Base-by-base conservation (phyloP, 2,888 invertebrate genomes). In the Congeria kusceri region DNA sequence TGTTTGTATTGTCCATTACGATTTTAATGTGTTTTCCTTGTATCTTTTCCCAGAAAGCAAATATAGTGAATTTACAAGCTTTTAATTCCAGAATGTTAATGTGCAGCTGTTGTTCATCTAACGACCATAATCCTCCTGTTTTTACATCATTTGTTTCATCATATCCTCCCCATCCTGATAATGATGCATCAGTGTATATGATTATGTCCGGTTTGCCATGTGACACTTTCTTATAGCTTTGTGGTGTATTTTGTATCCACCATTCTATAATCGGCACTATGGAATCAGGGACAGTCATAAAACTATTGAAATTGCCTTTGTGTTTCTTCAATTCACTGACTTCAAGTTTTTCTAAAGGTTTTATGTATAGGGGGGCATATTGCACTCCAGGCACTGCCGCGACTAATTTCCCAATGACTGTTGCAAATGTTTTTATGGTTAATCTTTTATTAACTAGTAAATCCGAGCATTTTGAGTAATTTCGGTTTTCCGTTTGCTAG, bases 1-100 rank as follows among this genome's bases (percentile, higher is more conserved):
- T 72, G n/a, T 77, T 78, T 28, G 80, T 70, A 56, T 84, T 84
- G 32, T 84, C 80, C 47, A 77, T 72, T 25, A 63, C 70, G 1
- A 83, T 27, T 25, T 63, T 67, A 9, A 83, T 53, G 57, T 83
- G 80, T 29, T 18, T 58, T 49, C 68, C n/a, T 23, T 2, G 4
- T 23, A 32, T 15, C 20, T 11, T 39, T 5, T 20, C 20, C 46
- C 64, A 56, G 18, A 83, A 71, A 1, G 67, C 18, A 20, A 62
- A 32, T 3, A 80, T 28, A 23, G 61, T 32, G 9, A 80, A 58
- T 39, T 61, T 58, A 28, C 68, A 73, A 23, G 73, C 80, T 47
- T 73, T 70, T 18, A 83, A 46, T 64, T 80, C 80, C 25, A 80
- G 63, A 39, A 61, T 27, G 59, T 79, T 77, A 29, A 80, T 79